Evolutionary conservation across 2,888 invertebrate species (phyloP).

Genomic region (Agriopis aurantiaria): DNA sequence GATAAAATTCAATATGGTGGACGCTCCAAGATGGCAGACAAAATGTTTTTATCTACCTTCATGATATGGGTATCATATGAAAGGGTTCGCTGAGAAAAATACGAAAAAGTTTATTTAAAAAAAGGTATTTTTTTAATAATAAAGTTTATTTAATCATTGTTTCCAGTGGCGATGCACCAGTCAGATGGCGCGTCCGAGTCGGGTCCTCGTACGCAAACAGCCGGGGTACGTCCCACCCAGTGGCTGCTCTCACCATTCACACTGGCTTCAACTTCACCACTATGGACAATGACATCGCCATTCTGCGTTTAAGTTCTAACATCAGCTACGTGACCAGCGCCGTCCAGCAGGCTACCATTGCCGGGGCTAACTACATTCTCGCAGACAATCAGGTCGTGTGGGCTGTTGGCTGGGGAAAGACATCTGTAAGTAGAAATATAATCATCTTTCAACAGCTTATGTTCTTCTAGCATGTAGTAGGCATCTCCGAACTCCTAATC

Average conservation of each 20-base stretch:
- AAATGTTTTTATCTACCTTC: no score
- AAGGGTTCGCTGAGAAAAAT: no score
- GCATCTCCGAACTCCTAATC: no score
- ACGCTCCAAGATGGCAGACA: no score
- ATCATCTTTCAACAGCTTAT: no score
- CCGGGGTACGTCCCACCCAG: conserved; percentile 50
- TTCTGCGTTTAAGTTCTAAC: conserved; percentile 39
- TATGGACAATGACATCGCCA: conserved; percentile 53
- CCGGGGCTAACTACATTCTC: conserved; percentile 56
- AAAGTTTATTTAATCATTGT: no score
- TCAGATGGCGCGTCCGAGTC: conserved; percentile 43
- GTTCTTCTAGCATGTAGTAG: no score
- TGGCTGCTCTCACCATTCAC: conserved; percentile 42
- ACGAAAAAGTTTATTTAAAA: no score
- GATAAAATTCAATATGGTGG: no score
- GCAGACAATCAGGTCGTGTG: conserved; percentile 57
- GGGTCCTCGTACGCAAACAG: conserved; percentile 53
- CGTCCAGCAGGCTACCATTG: conserved; percentile 40
- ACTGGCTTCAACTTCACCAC: conserved; percentile 34
- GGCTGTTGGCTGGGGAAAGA: conserved; percentile 65
- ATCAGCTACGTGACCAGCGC: conserved; percentile 37
- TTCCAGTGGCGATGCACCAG: conserved; percentile 3
- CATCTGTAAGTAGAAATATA: conserved; percentile 3
- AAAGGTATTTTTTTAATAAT: no score
- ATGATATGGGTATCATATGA: no score